Evolutionary conservation across 2,113 vertebrate species (phyloP).

Genomic region (Xyrauchen texanus): DNA sequence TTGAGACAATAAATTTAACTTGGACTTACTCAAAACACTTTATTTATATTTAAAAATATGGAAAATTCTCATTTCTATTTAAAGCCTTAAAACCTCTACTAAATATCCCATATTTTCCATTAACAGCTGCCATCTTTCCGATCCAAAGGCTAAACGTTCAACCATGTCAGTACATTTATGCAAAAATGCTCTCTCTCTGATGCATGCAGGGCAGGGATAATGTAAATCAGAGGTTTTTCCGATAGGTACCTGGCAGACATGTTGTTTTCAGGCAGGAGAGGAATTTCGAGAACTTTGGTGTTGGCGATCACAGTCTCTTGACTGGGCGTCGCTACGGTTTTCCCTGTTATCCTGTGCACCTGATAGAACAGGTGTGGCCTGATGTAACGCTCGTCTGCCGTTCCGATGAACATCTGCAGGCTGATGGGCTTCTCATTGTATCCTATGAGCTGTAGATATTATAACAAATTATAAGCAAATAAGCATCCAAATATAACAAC

Average conservation of each 20-base stretch:
- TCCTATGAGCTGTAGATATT: slow-evolving; percentile 79
- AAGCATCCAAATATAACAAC: neutral
- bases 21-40: too few relatives aligned
- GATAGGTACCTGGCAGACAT: slow-evolving; percentile 88
- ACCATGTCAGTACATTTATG: slow-evolving; percentile 21
- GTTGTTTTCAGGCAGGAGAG: slow-evolving; percentile 90
- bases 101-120: too few relatives aligned
- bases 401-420: slow-evolving; percentile 94
- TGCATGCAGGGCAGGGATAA: slow-evolving; percentile 1
- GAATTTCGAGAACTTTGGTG: slow-evolving; percentile 91
- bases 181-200: slow-evolving; percentile 11
- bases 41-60: too few relatives aligned
- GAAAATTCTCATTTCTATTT: too few relatives aligned
- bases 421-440: slow-evolving; percentile 85
- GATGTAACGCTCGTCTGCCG: slow-evolving; percentile 87
- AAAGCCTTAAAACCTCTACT: too few relatives aligned
- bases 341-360: slow-evolving; percentile 94
- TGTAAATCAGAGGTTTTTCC: slow-evolving; percentile 35
- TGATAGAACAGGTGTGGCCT: slow-evolving; percentile 96
- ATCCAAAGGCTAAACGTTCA: slow-evolving; percentile 3
- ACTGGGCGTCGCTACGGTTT: slow-evolving; percentile 90
- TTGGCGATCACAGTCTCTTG: slow-evolving; percentile 83
- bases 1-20: too few relatives aligned
- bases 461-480: slow-evolving; percentile 15
- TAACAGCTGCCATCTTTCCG: neutral